Evolutionary conservation across 1,140 invertebrate species (phyloP).

Genomic region (Melitaea cinxia): DNA sequence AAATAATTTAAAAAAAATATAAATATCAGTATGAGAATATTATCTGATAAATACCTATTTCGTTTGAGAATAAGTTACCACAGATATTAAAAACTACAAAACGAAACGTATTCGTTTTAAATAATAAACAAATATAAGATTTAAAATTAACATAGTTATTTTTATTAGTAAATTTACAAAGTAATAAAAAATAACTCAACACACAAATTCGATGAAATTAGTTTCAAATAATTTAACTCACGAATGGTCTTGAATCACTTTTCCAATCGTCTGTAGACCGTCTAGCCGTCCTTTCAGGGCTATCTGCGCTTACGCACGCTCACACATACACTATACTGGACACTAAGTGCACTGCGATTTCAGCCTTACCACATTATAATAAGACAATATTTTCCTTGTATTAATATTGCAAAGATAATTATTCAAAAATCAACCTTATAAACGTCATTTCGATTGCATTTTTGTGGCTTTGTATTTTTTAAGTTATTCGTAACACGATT

Average conservation of each 20-base stretch:
- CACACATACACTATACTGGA: conserved; percentile 29
- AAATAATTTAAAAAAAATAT: too few relatives aligned
- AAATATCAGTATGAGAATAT: too few relatives aligned
- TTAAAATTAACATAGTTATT: too few relatives aligned
- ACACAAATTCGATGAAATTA: background rate
- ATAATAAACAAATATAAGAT: too few relatives aligned
- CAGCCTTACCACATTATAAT: conserved; percentile 6
- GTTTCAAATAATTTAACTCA: too few relatives aligned
- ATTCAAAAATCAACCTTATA: conserved; percentile 39
- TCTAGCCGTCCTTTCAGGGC: conserved; percentile 52
- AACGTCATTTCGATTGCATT: conserved; percentile 32
- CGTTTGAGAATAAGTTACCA: too few relatives aligned
- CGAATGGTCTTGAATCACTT: conserved; percentile 6
- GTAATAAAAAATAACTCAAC: background rate
- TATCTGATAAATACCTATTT: too few relatives aligned
- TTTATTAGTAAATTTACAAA: too few relatives aligned
- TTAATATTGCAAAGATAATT: conserved; percentile 17
- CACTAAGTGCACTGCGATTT: conserved; percentile 1
- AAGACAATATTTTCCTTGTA: conserved; percentile 1
- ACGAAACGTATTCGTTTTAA: too few relatives aligned
- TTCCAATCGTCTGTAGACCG: conserved; percentile 50
- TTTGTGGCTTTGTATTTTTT: conserved; percentile 11
- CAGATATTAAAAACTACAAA: too few relatives aligned
- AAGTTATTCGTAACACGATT: background rate
- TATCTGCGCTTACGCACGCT: conserved; percentile 54